Base-by-base conservation (phyloP, 2,113 vertebrate species). In the Solea solea region DNA sequence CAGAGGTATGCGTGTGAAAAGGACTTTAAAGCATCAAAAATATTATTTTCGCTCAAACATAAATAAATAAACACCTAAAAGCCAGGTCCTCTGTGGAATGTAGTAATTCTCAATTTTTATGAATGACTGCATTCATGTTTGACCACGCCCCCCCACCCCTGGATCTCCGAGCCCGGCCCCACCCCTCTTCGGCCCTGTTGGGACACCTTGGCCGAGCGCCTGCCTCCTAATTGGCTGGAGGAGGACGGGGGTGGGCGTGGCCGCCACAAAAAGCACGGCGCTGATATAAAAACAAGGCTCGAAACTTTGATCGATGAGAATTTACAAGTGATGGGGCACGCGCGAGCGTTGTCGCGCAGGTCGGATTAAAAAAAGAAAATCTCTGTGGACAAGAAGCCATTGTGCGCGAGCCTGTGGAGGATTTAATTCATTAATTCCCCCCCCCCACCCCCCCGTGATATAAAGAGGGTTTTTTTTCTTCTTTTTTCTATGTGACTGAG, bases 61-160 rank as follows among this genome's bases (percentile, higher is more conserved):
- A 86, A 88, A 90, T 89, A 93, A 93, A 93, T 81, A 91, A 91
- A 92, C 87, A 87, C 59, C 63, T 68, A 71, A 81, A 80, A 87
- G 83, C 89, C 83, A 70, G 89, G 72, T 88, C 83, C 50, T 87
- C 88, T 88, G 64, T 83, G 91, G 91, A 92, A 92, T 92, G 90
- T 89, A 90, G 88, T 86, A 87, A 91, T 90, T 92, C 90, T 55
- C 66, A 81, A 70, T 87, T 93, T 94, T 94, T 92, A 93, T 94
- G 94, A 95, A 95, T 95, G 94, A 94, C 77, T 79, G 89, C 84
- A 92, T 95, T 94, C 93, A 94, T 93, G 56, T 0, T 0, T 51
- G 82, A 39, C 85, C 92, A 89, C 92, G 86, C 93, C 92, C 70
- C 75, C 61, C 2, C 7, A 11, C 45, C 15, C 9, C 5, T 67